phyloP scores from a whole-genome alignment of 2,797 vertebrate species.

The Steatocranus sp. region DNA sequence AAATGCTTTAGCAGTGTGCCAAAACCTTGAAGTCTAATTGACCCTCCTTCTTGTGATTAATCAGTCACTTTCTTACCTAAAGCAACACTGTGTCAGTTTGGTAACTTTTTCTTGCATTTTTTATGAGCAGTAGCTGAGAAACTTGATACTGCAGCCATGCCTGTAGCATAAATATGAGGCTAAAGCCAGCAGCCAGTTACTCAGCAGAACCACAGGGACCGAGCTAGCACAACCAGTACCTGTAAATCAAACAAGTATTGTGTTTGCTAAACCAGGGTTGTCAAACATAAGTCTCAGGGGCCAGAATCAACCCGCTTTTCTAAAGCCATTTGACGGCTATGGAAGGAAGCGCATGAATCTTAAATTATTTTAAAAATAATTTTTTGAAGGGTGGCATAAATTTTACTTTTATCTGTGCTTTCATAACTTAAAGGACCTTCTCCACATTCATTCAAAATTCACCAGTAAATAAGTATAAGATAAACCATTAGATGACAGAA shows the following conservation, averaged over 20 bases:
- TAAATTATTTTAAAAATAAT: neutral
- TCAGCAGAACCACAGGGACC: neutral
- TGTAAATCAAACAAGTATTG: neutral
- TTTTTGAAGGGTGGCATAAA: neutral
- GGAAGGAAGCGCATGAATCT: neutral
- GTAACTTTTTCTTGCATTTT: neutral
- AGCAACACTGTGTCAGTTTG: neutral
- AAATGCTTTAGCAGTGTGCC: neutral
- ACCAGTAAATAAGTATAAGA: neutral
- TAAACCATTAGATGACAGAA: neutral
- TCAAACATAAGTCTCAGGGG: neutral
- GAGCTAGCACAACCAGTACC: neutral
- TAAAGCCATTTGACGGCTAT: accelerated
- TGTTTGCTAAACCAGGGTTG: neutral
- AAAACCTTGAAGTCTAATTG: neutral
- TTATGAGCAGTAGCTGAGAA: neutral
- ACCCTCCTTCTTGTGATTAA: neutral
- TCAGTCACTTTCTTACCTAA: neutral
- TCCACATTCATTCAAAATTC: accelerated
- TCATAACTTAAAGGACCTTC: neutral
- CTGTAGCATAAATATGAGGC: neutral
- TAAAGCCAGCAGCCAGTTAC: neutral
- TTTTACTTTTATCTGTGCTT: neutral
- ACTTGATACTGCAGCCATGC: neutral
- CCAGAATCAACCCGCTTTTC: neutral